These are phyloP conservation scores for Scaptomyza polygonia DNA, from an alignment of 2,888 invertebrate species.

Conservation along the genomic window DNA sequence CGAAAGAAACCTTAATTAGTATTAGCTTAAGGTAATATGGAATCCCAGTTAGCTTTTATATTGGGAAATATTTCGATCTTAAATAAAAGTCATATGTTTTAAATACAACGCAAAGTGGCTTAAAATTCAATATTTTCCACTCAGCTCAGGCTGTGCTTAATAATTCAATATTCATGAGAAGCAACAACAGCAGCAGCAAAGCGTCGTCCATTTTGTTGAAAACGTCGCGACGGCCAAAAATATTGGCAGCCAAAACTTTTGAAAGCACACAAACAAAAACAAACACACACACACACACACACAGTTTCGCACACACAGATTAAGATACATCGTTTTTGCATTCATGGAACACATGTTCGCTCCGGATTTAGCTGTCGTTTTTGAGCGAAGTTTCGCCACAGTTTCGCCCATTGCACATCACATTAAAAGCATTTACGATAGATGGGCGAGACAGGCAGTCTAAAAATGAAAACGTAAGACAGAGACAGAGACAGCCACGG, in stretches of 20 bases:
- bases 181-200: conserved; percentile 17
- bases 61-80: too few species aligned
- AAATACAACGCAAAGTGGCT: conserved; percentile 10
- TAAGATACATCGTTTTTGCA: conserved; percentile 68
- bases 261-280: conserved; percentile 26
- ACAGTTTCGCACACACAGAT: conserved; percentile 23
- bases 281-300: conserved; percentile 17
- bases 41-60: too few species aligned
- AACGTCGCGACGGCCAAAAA: conserved; percentile 26
- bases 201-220: conserved; percentile 28
- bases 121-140: conserved; percentile 14
- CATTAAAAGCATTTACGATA: conserved; percentile 63
- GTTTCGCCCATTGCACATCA: conserved; percentile 52
- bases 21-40: neutral
- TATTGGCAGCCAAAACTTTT: conserved; percentile 47
- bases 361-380: conserved; percentile 62
- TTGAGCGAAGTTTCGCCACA: conserved; percentile 54
- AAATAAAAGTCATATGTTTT: too few species aligned
- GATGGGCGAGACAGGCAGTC: conserved; percentile 12
- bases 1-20: neutral
- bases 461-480: conserved; percentile 7
- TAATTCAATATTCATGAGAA: conserved; percentile 51
- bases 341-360: conserved; percentile 66
- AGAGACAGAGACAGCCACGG: neutral
- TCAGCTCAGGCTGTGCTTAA: conserved; percentile 15